Evolutionary conservation across 2,888 invertebrate species (phyloP), one percentile per base, ranked within the genome.

Genomic region (Agonopterix alstromeriana): DNA sequence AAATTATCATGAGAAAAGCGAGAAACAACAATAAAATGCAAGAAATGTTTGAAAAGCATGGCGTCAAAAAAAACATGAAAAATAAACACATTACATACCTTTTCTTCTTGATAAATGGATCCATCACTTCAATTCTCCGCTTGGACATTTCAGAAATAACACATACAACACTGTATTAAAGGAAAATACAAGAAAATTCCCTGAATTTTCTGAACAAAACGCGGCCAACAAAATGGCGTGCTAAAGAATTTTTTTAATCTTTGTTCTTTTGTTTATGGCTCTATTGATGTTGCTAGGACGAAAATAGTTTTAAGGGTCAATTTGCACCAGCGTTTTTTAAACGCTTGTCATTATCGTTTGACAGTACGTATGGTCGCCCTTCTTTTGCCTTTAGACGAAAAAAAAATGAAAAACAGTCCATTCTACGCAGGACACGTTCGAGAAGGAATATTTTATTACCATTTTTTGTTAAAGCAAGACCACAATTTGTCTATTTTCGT

Each of bases 121-220:
- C 96, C 69, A 94, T 91, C 55, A 96, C 94, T 90, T 96, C 96
- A 73, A 96, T 95, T 75, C 96, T 91, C 65, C 96, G 90, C 79
- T 96, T 96, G 43, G 95, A 95, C 96, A 96, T 94, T 53, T 57
- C 68, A 51, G 45, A 60, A 52, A 57, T 60, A 63, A 70, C 67
- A 72, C 78, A 78, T 70, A 66, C 42, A 81, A 65, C 63, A 70
- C 63, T 48, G 56, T 59, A 64, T 52, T 53, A 54, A 58, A 51
- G 45, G 53, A 49, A 63, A 57, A 51, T 55, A 63, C 49, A 52
- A 61, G 57, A 66, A 67, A 73, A 64, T 61, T 63, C 55, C 52
- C 51, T 42, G 51, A 68, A 60, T 65, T 45, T 65, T 66, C 54
- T 55, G 56, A 63, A 61, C 54, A 70, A 68, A 70, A 66, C 63